phyloP scores from a whole-genome alignment of 1,140 invertebrate genomes.

The Drosophila gunungcola region DNA sequence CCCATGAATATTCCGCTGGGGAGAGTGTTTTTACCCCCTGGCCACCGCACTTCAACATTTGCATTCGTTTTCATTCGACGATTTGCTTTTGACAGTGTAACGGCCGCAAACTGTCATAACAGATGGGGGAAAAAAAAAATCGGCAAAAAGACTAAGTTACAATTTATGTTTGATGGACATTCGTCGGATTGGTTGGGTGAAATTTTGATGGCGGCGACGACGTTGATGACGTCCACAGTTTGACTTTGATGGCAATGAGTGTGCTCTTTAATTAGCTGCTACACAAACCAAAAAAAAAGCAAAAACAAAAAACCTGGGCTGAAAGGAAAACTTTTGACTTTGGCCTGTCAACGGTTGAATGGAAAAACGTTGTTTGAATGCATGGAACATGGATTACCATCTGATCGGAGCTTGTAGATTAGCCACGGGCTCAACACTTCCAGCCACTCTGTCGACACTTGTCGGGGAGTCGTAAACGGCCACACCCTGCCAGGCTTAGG shows the following conservation, averaged over 20 bases:
- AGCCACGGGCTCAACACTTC: constrained; percentile 20
- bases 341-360: constrained; percentile 19
- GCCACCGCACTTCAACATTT: constrained; percentile 23
- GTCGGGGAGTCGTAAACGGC: constrained; percentile 51
- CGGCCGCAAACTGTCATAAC: constrained; percentile 70
- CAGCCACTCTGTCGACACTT: constrained; percentile 55
- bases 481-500: constrained; percentile 44
- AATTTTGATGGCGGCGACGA: constrained; percentile 51
- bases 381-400: constrained; percentile 23
- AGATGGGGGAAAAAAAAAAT: constrained; percentile 9
- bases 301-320: constrained; percentile 1
- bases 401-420: constrained; percentile 52
- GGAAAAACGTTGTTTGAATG: constrained; percentile 19
- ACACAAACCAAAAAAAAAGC: background rate
- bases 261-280: constrained; percentile 65
- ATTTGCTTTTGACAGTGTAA: constrained; percentile 51
- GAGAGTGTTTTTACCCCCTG: constrained; percentile 10
- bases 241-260: constrained; percentile 36
- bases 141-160: constrained; percentile 16
- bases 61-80: constrained; percentile 53
- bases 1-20: constrained; percentile 27
- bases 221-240: constrained; percentile 38
- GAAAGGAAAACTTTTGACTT: constrained; percentile 25
- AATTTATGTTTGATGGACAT: constrained; percentile 46
- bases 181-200: constrained; percentile 40